These are phyloP conservation scores for Drosophila sulfurigaster DNA, from an alignment of 1,140 invertebrate species.

Conservation along the genomic window DNA sequence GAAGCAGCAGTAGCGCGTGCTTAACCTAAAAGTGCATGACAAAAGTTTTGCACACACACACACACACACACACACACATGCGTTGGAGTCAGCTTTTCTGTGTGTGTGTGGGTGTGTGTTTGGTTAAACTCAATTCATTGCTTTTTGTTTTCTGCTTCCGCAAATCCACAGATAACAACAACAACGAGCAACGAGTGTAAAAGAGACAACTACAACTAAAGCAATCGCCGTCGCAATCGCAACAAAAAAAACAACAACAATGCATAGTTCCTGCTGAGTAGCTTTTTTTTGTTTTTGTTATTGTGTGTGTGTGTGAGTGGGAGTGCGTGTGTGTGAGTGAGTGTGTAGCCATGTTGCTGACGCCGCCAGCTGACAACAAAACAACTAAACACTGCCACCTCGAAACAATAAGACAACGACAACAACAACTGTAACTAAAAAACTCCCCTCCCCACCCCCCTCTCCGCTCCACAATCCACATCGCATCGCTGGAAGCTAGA, in stretches of 20 bases:
- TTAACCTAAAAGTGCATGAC: slow-evolving; percentile 77
- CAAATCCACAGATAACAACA: slow-evolving; percentile 54
- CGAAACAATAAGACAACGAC: slow-evolving; percentile 59
- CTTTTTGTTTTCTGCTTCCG: slow-evolving; percentile 72
- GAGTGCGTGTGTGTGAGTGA: slow-evolving; percentile 11
- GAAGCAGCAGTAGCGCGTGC: slow-evolving; percentile 47
- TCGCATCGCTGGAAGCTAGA: slow-evolving; percentile 62
- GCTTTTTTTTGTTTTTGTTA: slow-evolving; percentile 49
- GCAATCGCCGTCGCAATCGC: slow-evolving; percentile 53
- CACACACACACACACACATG: slow-evolving; percentile 26
- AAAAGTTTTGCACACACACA: slow-evolving; percentile 44
- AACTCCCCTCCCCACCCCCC: slow-evolving; percentile 21
- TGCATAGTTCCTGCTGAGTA: slow-evolving; percentile 81
- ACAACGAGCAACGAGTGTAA: slow-evolving; percentile 43
- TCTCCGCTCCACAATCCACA: background rate
- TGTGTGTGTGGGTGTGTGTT: slow-evolving; percentile 29
- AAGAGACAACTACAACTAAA: slow-evolving; percentile 35
- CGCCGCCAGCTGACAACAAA: slow-evolving; percentile 34
- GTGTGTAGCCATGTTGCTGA: slow-evolving; percentile 40
- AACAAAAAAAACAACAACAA: slow-evolving; percentile 63
- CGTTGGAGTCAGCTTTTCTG: background rate
- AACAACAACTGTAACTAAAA: slow-evolving; percentile 18
- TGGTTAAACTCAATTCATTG: slow-evolving; percentile 66
- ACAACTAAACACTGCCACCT: slow-evolving; percentile 65
- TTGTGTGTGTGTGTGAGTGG: slow-evolving; percentile 14